Conservation (phyloP, 2,113 vertebrate species). For the Octodon degus region DNA sequence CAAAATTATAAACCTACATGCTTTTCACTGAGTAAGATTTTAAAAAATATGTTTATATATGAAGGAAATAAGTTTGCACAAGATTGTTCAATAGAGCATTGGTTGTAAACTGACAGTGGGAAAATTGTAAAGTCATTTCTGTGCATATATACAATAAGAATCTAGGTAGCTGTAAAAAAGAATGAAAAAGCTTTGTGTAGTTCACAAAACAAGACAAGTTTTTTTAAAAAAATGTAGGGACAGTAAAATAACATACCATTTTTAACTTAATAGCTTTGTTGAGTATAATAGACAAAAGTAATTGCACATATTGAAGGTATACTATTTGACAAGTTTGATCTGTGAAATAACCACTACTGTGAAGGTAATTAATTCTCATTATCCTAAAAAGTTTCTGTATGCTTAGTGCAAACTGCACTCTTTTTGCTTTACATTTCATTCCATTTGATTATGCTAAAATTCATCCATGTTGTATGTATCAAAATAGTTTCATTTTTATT, state of each 20-base stretch:
- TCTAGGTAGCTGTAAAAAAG: conserved; percentile 14
- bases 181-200: background rate
- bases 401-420: background rate
- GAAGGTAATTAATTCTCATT: background rate
- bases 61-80: conserved; percentile 15
- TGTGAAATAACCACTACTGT: background rate
- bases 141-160: conserved; percentile 27
- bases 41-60: conserved; percentile 4
- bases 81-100: background rate
- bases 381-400: background rate
- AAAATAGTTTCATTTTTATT: background rate
- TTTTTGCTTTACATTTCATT: conserved; percentile 21
- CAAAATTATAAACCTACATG: conserved; percentile 37
- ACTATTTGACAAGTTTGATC: background rate
- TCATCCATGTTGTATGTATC: background rate
- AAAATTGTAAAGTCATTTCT: conserved; percentile 28
- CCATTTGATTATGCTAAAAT: conserved; percentile 26
- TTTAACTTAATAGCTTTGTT: background rate
- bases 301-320: background rate
- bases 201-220: too few species aligned
- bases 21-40: conserved; percentile 9
- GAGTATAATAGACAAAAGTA: conserved; percentile 26
- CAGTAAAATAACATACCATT: background rate
- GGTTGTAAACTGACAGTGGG: conserved; percentile 48
- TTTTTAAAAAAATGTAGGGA: too few species aligned